Evolutionary conservation across 2,888 invertebrate genomes (phyloP), one percentile per base, ranked within the genome.

Genomic region (Plagodis dolabraria): DNA sequence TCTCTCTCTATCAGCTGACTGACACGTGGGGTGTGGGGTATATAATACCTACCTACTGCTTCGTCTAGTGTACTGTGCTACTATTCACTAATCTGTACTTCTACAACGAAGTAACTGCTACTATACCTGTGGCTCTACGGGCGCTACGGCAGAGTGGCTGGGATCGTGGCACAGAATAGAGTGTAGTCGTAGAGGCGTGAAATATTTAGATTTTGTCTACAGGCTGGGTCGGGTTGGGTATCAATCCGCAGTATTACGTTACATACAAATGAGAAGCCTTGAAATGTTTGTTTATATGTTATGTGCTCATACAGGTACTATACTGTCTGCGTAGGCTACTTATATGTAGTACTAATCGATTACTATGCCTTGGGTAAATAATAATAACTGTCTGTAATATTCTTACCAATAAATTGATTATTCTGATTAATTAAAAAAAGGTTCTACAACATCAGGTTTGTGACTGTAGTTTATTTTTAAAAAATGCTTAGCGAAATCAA

Each of bases 1-100:
- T 40, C 86, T 81, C 85, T 68, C 83, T 83, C 85, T 85, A 80
- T 90, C 91, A 92, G 92, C 91, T 92, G 92, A 87, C 86, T 79
- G 81, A 80, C 91, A 90, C 92, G 91, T 91, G 90, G 85, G 76
- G 73, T 64, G 80, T 70, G 10, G 8, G 22, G 22, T 4, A 22
- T 22, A 22, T 22, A 22, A 10, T 40, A 77, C 80, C 76, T 71
- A 79, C 82, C 79, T 85, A 86, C 80, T 84, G 82, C 80, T 70
- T 77, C 75, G 86, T 86, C 83, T 88, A 86, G 86, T 82, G 86
- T 86, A 61, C 47, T 36, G 12, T 6, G 46, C n/a, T 4, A 49
- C 49, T 49, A 22, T 9, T 12, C 10, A 5, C 5, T 53, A 46
- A 12, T 5, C 60, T 61, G 60, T 50, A 53, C 49, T 42, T 60